Percentiles rank a stretch among this genome's conserved stretches.
Evolutionary conservation across 2,113 vertebrate species (phyloP).

Genomic region (Sprattus sprattus): DNA sequence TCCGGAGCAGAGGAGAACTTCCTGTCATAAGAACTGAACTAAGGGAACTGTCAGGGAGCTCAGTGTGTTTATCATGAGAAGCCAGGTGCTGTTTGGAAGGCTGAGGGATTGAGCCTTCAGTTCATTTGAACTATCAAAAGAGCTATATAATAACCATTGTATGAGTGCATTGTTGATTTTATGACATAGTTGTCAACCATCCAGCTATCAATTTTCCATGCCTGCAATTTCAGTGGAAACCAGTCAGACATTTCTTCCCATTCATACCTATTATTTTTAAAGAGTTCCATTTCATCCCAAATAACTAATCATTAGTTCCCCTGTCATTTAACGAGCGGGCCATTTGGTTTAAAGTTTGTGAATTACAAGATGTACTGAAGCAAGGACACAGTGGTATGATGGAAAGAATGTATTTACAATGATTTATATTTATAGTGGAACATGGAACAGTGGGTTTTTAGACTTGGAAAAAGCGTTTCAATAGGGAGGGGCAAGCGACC

Average conservation of each 20-base stretch:
- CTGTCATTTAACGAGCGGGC: background rate
- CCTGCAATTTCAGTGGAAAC: background rate
- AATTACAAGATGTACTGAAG: background rate
- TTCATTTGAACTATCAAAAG: background rate
- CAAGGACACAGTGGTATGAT: background rate
- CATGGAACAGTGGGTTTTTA: background rate
- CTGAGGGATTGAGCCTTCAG: background rate
- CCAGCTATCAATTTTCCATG: background rate
- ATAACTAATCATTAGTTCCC: background rate
- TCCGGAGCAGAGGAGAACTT: background rate
- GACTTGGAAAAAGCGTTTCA: background rate
- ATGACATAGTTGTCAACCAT: too few relatives aligned
- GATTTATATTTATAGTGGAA: background rate
- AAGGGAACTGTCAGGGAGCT: background rate
- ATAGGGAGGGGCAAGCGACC: background rate
- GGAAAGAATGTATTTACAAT: background rate
- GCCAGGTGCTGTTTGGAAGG: background rate
- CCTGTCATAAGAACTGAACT: background rate
- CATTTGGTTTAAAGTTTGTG: background rate
- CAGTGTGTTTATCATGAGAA: background rate
- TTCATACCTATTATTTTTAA: background rate
- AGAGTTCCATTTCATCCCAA: background rate
- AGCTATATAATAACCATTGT: background rate
- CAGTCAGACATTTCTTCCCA: background rate
- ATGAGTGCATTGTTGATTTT: too few relatives aligned